Conservation (phyloP, 2,113 vertebrate species). For the Pachypanchax playfairii region DNA sequence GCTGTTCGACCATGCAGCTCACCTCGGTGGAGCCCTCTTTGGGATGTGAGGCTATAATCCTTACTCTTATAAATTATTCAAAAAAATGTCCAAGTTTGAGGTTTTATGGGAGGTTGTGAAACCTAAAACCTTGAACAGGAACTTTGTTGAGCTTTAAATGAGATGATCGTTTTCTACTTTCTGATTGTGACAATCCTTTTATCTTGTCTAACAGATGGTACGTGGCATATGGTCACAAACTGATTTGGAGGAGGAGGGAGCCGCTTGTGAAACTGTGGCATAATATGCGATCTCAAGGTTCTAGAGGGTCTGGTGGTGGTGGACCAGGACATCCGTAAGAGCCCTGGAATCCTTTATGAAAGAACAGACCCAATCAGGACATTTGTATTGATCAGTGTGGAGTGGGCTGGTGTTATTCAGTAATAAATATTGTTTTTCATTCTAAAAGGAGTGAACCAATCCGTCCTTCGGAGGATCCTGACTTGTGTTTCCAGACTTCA, state of each 20-base stretch:
- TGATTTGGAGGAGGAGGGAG: slow-evolving; percentile 96
- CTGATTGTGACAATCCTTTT: slow-evolving; percentile 1
- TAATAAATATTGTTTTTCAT: slow-evolving; percentile 31
- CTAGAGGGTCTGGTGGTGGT: slow-evolving; percentile 65
- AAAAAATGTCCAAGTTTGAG: too few relatives aligned
- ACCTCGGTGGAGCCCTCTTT: slow-evolving; percentile 94
- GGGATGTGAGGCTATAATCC: slow-evolving; percentile 86
- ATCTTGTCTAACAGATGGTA: slow-evolving; percentile 86
- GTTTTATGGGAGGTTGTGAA: background rate
- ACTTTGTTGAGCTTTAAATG: background rate
- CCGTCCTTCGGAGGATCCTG: background rate
- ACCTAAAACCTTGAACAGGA: background rate
- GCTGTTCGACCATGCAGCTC: slow-evolving; percentile 95
- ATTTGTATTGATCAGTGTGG: background rate
- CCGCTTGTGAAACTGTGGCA: slow-evolving; percentile 95
- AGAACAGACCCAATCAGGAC: slow-evolving; percentile 14
- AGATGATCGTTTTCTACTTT: slow-evolving; percentile 1
- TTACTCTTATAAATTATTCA: too few relatives aligned
- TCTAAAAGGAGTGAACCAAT: background rate
- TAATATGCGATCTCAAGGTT: slow-evolving; percentile 70
- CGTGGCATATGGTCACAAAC: slow-evolving; percentile 86
- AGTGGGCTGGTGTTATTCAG: slow-evolving; percentile 10
- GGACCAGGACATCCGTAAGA: slow-evolving; percentile 30
- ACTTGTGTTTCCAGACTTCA: background rate
- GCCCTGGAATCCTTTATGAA: background rate